Evolutionary conservation across 37 sponge, comb jelly and placozoan species (phyloP), one percentile per base, ranked within the genome.

Genomic region (Haliclona indistincta): DNA sequence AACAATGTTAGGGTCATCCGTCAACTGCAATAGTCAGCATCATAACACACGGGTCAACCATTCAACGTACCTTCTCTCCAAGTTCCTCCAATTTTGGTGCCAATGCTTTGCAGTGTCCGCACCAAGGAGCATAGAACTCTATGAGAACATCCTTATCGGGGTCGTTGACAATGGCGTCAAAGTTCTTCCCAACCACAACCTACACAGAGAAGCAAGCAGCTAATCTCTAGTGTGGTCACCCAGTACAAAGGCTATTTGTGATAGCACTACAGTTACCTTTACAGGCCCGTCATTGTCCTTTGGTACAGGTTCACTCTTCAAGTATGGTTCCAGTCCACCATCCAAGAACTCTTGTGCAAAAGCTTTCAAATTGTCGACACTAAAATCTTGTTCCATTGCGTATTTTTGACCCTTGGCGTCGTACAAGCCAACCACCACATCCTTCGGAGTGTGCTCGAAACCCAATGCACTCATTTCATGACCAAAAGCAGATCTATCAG

Each of bases 101-200:
- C 32, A 94, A 89, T 6, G 85, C 53, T 78, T 94, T 94, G 81
- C 95, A 94, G 80, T 94, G 95, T 8, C 95, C 95, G 71, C 95
- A 94, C 95, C 95, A 94, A 0, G 95, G 95, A 32, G 95, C 95
- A 84, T 94, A 94, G 80, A 94, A 94, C 77, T 94, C 95, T 28
- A 94, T 63, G 54, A 94, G 82, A 23, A 91, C 92, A 83, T 94
- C 95, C 42, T 94, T 91, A 3, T 76, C 52, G 0, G 82, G 75
- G 44, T 94, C 89, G 37, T 87, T 87, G 29, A 94, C 95, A 43
- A 94, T 79, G 39, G 79, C 85, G 64, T 90, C 95, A 91, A 94
- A 94, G 44, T 77, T 94, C 75, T 80, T 71, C 4, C 87, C 95
- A 25, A 94, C 95, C 10, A 94, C 85, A 7, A 91, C 88, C 95